Percentiles rank a stretch among this genome's conserved stretches.
Evolutionary conservation across 2,113 vertebrate species (phyloP).

Genomic region (Lagopus muta): DNA sequence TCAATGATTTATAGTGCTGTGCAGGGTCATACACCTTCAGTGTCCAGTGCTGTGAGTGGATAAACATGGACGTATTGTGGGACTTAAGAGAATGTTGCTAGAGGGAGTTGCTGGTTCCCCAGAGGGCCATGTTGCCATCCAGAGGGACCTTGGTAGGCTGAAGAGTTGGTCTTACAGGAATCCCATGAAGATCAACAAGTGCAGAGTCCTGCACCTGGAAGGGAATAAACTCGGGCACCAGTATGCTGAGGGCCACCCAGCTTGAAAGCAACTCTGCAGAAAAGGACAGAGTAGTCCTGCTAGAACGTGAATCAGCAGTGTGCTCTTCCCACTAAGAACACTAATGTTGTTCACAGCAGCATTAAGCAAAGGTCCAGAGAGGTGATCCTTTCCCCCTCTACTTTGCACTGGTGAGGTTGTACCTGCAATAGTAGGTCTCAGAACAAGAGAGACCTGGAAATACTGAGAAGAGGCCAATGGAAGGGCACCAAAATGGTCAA

Average conservation of each 20-base stretch:
- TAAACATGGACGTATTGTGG: neutral
- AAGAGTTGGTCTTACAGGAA: neutral
- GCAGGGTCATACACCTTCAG: neutral
- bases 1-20: neutral
- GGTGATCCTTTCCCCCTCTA: neutral
- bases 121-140: neutral
- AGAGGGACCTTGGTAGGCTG: neutral
- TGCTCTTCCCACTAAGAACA: fast-evolving
- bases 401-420: too few species aligned
- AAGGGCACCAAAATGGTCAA: neutral
- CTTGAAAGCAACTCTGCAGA: neutral
- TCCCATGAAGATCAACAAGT: neutral
- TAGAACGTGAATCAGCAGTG: neutral
- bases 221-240: neutral
- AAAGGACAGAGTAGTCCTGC: neutral
- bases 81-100: neutral
- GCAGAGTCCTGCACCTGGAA: too few species aligned
- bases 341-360: neutral
- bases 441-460: neutral
- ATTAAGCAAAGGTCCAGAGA: neutral
- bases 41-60: neutral
- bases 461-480: neutral
- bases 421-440: too few species aligned
- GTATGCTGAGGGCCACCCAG: too few species aligned
- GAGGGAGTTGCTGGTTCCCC: too few species aligned